Conservation (phyloP, 1,140 invertebrate species). For the Procambarus clarkii region DNA sequence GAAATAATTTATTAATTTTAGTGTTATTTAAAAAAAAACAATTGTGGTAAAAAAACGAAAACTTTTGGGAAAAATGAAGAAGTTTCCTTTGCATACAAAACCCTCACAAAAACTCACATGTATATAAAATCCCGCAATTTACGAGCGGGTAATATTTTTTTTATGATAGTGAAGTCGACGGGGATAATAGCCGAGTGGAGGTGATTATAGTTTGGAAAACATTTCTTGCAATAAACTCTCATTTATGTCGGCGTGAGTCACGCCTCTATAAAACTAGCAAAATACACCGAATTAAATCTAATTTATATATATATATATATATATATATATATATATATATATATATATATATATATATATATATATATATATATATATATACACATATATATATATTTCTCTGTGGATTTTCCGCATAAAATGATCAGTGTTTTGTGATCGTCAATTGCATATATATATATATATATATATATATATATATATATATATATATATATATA, state of each 20-base stretch:
- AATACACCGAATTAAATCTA: no score
- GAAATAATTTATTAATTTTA: no score
- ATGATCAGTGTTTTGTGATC: no score
- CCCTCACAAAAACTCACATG: not conserved
- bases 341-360: no score
- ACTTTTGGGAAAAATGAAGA: not conserved
- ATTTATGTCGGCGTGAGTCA: not conserved
- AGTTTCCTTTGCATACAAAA: not conserved
- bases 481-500: no score
- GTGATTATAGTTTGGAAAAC: constrained; percentile 4
- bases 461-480: no score
- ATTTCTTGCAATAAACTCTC: not conserved
- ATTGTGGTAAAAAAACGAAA: not conserved
- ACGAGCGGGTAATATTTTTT: not conserved
- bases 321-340: no score
- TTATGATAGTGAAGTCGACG: not conserved
- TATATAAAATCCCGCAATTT: not conserved
- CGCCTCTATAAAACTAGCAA: not conserved
- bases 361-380: no score
- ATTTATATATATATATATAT: no score
- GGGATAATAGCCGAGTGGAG: not conserved
- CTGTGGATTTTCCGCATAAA: no score
- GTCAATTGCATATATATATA: no score
- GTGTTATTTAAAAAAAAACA: not conserved
- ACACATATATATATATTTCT: no score